Evolutionary conservation across 2,113 vertebrate species (phyloP), one percentile per base, ranked within the genome.

Genomic region (Anguilla rostrata): DNA sequence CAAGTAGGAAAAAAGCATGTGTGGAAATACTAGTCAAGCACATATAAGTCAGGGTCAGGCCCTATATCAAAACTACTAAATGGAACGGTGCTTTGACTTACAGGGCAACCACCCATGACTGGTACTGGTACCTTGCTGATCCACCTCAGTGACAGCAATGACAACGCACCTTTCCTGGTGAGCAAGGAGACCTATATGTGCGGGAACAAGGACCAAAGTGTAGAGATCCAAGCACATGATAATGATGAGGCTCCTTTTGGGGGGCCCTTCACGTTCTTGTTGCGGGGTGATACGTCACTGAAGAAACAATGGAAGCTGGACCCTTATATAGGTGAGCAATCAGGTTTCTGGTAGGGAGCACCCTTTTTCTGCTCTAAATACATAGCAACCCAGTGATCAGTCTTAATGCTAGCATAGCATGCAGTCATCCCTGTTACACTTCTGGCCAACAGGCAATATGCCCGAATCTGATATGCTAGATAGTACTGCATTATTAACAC

Each of bases 91-190:
- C 88, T 40, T 39, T 41, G n/a, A n/a, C 20, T 46, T 26, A 14
- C 53, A 96, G 97, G 95, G 53, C 0, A 90, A 1, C 97, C 95
- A 5, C 93, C 91, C 0, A 91, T 85, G 63, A 96, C 95, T 0
- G 93, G 93, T 0, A 96, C 94, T 0, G 90, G 92, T 71, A 96
- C 94, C 0, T 39, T 97, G 75, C 18, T 66, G 20, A 60, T 98
- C 57, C 90, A 95, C 86, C 88, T 97, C n/a, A 71, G 81, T 0
- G 97, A 97, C 49, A 0, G 91, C 63, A 97, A 94, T 20, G 96
- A 97, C 92, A 92, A 94, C 0, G 20, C 0, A 0, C 96, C 96
- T 0, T 0, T 6, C 0, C 92, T 97, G 87, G 12, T 34, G 2
- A 90, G 84, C 26, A 91, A 88, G 0, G 83, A 0, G 8, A 0